Evolutionary conservation across 2,888 invertebrate species (phyloP).

Genomic region (Frankliniella intonsa): DNA sequence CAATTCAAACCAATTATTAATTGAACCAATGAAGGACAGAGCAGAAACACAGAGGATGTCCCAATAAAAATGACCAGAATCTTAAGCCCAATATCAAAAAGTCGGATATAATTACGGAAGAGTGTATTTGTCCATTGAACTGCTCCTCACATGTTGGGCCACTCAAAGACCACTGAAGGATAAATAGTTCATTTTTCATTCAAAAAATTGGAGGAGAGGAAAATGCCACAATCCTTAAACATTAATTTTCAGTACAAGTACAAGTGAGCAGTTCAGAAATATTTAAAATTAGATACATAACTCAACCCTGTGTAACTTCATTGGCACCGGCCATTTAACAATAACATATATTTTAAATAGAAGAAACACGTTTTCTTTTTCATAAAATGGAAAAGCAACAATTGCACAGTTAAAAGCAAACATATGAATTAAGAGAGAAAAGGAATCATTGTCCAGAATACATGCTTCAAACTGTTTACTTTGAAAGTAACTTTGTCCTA

Average conservation of each 20-base stretch:
- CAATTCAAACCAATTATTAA: background rate
- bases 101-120: background rate
- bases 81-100: background rate
- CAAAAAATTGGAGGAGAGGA: background rate
- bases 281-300: conserved; percentile 22
- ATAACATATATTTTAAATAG: conserved; percentile 21
- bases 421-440: conserved; percentile 23
- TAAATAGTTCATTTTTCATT: background rate
- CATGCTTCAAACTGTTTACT: too few relatives aligned
- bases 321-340: conserved; percentile 19
- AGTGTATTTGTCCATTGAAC: background rate
- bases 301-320: conserved; percentile 22
- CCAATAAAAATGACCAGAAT: background rate
- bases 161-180: background rate
- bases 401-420: conserved; percentile 25
- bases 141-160: conserved; percentile 8
- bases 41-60: background rate
- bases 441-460: conserved; percentile 15
- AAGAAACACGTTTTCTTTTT: conserved; percentile 7
- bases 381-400: conserved; percentile 25
- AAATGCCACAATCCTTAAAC: conserved; percentile 14
- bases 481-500: background rate
- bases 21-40: conserved; percentile 16
- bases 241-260: conserved; percentile 13
- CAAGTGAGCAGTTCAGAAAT: conserved; percentile 18